Conservation (phyloP, 2,888 invertebrate genomes). For the Parnassius orleans region DNA sequence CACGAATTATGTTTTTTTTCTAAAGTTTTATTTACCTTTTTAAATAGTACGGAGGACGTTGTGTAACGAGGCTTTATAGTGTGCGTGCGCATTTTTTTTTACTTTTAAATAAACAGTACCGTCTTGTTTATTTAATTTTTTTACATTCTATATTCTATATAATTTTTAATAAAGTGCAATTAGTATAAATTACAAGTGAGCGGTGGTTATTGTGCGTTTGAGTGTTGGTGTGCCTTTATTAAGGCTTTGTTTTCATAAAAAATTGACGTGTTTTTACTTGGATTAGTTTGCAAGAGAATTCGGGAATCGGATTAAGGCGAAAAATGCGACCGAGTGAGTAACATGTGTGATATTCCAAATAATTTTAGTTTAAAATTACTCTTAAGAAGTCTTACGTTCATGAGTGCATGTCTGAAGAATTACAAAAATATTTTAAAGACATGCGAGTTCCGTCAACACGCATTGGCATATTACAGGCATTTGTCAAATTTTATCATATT, state of each 20-base stretch:
- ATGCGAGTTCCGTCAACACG: too few species aligned
- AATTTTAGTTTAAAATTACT: conserved; percentile 1
- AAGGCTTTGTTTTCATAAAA: conserved; percentile 1
- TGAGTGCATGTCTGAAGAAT: too few species aligned
- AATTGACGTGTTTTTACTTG: conserved; percentile 14
- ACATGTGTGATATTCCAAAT: background rate
- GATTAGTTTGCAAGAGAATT: conserved; percentile 10
- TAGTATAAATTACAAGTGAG: background rate
- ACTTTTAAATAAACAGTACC: background rate
- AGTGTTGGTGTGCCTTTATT: too few species aligned
- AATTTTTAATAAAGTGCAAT: background rate
- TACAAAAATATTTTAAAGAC: too few species aligned
- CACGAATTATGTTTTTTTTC: conserved; percentile 7
- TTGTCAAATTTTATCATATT: too few species aligned
- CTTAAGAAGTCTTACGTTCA: too few species aligned
- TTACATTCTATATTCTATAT: background rate
- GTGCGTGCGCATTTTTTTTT: background rate
- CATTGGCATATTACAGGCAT: too few species aligned
- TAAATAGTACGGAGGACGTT: conserved; percentile 4
- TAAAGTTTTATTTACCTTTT: conserved; percentile 4
- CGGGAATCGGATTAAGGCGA: conserved; percentile 1
- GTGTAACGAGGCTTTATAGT: background rate
- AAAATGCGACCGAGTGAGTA: conserved; percentile 19
- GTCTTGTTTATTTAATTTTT: background rate
- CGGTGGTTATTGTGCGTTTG: conserved; percentile 2